Conservation (phyloP, 2,797 vertebrate species). For the Acanthurus leucopareius region DNA sequence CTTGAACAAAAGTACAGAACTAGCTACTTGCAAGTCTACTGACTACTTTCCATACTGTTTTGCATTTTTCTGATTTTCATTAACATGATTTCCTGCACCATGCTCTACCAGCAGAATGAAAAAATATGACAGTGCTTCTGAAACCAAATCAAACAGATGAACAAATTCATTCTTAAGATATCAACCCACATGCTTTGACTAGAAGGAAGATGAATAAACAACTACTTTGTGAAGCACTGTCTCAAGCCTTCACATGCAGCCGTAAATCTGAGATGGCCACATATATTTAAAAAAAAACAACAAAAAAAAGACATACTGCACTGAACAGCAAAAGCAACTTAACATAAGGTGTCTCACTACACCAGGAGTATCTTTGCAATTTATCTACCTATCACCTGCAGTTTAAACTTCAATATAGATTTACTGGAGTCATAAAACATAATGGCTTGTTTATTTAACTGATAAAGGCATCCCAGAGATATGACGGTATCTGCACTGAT, state of each 20-base stretch:
- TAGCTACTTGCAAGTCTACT: neutral
- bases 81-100: neutral
- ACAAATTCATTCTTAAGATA: neutral
- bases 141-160: slow-evolving; percentile 22
- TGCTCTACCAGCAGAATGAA: neutral
- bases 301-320: neutral
- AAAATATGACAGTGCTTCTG: neutral
- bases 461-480: neutral
- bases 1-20: slow-evolving; percentile 3
- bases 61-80: slow-evolving; percentile 8
- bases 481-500: neutral
- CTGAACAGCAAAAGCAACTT: neutral
- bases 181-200: neutral
- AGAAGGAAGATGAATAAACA: slow-evolving; percentile 1
- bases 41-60: slow-evolving; percentile 15
- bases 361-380: slow-evolving; percentile 1
- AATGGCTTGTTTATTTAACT: neutral
- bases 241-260: slow-evolving; percentile 8
- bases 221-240: neutral
- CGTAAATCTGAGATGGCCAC: slow-evolving; percentile 7
- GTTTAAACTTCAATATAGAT: neutral
- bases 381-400: slow-evolving; percentile 1
- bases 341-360: neutral
- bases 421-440: neutral
- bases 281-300: neutral